Evolutionary conservation across 2,113 vertebrate genomes (phyloP).

Genomic region (Emydocephalus ijimae): DNA sequence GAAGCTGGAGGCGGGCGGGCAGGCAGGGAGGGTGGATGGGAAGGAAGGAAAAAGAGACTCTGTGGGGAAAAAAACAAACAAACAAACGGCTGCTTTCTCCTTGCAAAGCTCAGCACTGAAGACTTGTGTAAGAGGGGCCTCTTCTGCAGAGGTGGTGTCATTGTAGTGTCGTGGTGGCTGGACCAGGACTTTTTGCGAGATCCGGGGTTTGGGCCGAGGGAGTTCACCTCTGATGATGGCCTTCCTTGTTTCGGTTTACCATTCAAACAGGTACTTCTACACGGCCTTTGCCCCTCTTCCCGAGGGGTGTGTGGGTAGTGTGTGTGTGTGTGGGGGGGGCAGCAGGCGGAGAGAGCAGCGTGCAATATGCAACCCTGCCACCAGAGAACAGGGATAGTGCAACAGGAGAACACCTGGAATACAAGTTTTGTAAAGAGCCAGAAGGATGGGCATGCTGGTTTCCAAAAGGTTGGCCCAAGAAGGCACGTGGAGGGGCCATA

Average conservation of each 20-base stretch:
- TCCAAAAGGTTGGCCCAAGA: neutral
- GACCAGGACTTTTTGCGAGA: neutral
- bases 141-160: slow-evolving; percentile 8
- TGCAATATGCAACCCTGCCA: neutral
- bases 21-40: rapidly evolving
- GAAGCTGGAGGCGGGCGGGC: neutral
- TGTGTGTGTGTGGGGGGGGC: neutral
- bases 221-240: neutral
- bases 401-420: neutral
- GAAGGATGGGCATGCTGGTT: neutral
- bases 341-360: neutral
- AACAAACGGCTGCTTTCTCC: neutral
- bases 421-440: neutral
- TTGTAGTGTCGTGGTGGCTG: neutral
- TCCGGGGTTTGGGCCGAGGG: too few relatives aligned
- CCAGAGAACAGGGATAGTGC: neutral
- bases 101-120: neutral
- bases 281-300: neutral
- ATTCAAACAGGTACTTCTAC: neutral
- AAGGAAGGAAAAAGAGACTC: neutral
- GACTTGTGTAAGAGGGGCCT: slow-evolving; percentile 18
- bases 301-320: neutral
- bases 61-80: too few relatives aligned
- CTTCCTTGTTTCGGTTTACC: neutral
- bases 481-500: neutral